These are phyloP conservation scores for Scomber colias DNA, from an alignment of 2,113 vertebrate genomes.

Conservation along the genomic window DNA sequence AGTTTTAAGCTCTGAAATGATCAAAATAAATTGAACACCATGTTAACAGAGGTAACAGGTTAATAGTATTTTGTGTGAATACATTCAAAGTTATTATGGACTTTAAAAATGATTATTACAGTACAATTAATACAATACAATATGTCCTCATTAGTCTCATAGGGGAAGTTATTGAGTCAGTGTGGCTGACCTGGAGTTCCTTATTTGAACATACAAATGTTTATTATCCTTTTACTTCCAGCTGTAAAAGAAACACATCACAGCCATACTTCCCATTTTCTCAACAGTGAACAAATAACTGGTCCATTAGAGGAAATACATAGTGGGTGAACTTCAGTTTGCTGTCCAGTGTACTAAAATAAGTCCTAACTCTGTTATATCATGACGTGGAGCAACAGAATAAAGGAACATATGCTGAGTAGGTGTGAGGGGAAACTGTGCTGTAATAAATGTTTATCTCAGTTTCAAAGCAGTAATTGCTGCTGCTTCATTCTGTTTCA, in stretches of 20 bases:
- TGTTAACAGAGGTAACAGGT: too few relatives aligned
- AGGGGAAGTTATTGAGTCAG: neutral
- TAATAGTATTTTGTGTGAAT: too few relatives aligned
- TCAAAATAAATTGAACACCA: too few relatives aligned
- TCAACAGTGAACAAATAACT: too few relatives aligned
- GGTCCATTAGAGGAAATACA: neutral
- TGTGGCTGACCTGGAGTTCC: neutral
- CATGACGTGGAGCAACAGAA: neutral
- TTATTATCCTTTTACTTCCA: neutral
- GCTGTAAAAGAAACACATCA: too few relatives aligned
- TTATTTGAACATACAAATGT: neutral
- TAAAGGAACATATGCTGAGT: neutral
- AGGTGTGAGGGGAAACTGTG: neutral
- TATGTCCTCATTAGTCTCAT: too few relatives aligned
- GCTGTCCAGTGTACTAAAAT: neutral
- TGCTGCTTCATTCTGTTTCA: neutral
- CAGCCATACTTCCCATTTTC: neutral
- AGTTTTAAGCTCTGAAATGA: too few relatives aligned
- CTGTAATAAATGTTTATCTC: constrained; percentile 1
- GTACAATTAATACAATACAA: too few relatives aligned
- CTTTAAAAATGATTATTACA: too few relatives aligned
- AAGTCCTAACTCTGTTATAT: too few relatives aligned
- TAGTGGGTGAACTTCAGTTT: neutral
- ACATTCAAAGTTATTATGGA: too few relatives aligned
- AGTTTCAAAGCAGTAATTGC: constrained; percentile 24